These are phyloP conservation scores for Camponotus fellah DNA, from an alignment of 2,888 invertebrate species.

Conservation along the genomic window DNA sequence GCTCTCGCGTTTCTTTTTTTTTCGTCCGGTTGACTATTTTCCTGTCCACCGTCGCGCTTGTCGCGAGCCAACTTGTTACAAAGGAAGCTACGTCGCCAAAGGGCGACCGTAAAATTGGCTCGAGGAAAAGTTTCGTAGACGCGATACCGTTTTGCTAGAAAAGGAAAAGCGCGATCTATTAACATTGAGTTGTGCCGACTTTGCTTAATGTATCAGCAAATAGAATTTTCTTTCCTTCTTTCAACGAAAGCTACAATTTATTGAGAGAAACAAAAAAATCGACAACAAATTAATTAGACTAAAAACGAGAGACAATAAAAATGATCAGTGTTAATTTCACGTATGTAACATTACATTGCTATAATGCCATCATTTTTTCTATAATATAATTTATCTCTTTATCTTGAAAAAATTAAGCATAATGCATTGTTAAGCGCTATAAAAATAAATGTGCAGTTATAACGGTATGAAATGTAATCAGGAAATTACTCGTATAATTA, in stretches of 20 bases:
- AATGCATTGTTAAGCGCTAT: background rate
- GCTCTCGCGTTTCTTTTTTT: conserved; percentile 44
- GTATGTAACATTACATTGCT: background rate
- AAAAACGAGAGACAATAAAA: background rate
- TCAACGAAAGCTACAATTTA: background rate
- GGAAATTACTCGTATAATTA: background rate
- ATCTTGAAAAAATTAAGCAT: background rate
- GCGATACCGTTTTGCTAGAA: conserved; percentile 50
- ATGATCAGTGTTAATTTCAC: background rate
- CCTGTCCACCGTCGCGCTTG: conserved; percentile 62
- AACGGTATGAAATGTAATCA: background rate
- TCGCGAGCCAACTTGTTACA: conserved; percentile 71
- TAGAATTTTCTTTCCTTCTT: conserved; percentile 36
- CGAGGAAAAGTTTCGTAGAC: conserved; percentile 69
- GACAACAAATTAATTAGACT: background rate
- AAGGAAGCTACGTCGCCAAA: conserved; percentile 69
- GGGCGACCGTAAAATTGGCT: conserved; percentile 75
- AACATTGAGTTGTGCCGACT: conserved; percentile 53
- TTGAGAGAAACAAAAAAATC: background rate
- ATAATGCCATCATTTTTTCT: background rate
- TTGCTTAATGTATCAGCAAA: conserved; percentile 4
- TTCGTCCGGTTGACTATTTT: conserved; percentile 51
- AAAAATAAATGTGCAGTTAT: background rate
- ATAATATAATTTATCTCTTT: background rate
- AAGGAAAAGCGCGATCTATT: conserved; percentile 61